Conservation (phyloP, 2,113 vertebrate genomes). For the Calidris pugnax region DNA sequence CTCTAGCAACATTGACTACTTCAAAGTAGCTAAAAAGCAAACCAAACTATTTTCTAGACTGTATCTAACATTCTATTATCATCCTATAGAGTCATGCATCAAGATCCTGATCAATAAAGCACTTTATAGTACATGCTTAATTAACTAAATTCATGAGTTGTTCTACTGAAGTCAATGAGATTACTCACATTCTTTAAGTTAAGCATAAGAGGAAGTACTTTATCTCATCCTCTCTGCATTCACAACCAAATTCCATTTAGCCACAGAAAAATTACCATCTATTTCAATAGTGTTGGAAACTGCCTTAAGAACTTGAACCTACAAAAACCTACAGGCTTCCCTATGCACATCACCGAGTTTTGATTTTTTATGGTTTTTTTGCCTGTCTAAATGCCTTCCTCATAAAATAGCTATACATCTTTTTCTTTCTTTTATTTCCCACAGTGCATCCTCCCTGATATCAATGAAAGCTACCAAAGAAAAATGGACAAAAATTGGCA, state of each 20-base stretch:
- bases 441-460: not conserved
- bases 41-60: not conserved
- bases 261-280: not conserved
- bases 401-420: not conserved
- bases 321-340: not conserved
- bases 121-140: slow-evolving; percentile 1
- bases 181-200: not conserved
- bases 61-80: not conserved
- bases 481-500: not conserved
- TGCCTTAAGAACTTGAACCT: not conserved
- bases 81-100: not conserved
- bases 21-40: not conserved
- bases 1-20: not conserved
- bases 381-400: not conserved
- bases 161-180: not conserved
- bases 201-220: not conserved
- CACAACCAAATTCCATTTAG: not conserved
- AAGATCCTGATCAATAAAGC: slow-evolving; percentile 17
- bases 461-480: not conserved
- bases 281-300: not conserved
- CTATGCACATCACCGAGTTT: not conserved
- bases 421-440: not conserved
- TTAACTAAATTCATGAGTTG: slow-evolving; percentile 5
- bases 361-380: not conserved
- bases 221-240: not conserved